Percentiles rank a stretch among this genome's conserved stretches.
Evolutionary conservation across 2,888 invertebrate species (phyloP).

Genomic region (Hirudinaria manillensis): DNA sequence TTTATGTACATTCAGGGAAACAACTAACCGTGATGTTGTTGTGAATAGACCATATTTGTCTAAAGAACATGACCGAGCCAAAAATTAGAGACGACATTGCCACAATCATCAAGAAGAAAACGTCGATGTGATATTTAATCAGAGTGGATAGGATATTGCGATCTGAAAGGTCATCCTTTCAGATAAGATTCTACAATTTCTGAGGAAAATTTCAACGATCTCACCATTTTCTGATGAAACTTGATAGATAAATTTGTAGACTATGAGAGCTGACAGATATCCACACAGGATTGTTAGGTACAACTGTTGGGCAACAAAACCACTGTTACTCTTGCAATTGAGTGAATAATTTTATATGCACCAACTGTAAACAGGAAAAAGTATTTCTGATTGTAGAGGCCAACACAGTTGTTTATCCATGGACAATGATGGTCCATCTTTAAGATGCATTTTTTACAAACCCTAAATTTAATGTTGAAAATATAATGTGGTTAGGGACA

Average conservation of each 20-base stretch:
- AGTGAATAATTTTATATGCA: background rate
- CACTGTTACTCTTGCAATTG: background rate
- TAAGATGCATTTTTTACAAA: constrained; percentile 15
- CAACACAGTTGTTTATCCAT: constrained; percentile 29
- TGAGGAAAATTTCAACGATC: background rate
- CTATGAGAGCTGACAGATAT: background rate
- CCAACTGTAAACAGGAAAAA: constrained; percentile 24
- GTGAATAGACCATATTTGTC: constrained; percentile 24
- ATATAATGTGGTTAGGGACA: background rate
- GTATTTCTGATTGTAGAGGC: constrained; percentile 24
- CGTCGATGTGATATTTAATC: constrained; percentile 14
- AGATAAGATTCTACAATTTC: background rate
- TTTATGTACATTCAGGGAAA: background rate
- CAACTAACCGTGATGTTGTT: constrained; percentile 26
- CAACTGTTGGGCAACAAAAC: background rate
- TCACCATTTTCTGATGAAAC: background rate
- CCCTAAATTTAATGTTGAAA: constrained; percentile 1
- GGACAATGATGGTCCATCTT: constrained; percentile 30
- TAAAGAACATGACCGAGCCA: constrained; percentile 25
- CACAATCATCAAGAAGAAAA: constrained; percentile 26
- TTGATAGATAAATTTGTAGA: constrained; percentile 15
- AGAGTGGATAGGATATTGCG: constrained; percentile 2
- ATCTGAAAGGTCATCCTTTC: background rate
- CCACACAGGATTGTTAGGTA: background rate
- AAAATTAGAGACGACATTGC: constrained; percentile 19